phyloP scores from a whole-genome alignment of 2,797 vertebrate species.

The Acanthiza pusilla region DNA sequence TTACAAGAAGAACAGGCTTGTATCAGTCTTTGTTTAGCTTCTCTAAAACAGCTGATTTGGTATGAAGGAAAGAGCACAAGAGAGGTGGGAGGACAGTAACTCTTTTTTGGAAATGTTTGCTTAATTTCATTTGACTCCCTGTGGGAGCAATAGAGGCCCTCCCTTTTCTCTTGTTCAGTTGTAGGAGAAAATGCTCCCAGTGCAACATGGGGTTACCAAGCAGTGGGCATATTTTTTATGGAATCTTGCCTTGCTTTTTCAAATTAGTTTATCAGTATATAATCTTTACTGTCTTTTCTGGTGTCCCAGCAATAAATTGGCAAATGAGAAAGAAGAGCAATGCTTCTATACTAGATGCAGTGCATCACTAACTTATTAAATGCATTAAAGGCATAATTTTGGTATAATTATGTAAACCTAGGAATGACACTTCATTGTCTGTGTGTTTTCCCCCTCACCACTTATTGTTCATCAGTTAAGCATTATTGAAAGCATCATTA shows the following conservation, averaged over 20 bases:
- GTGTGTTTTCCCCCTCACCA: neutral
- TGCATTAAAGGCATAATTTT: rapidly evolving
- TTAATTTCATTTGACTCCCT: neutral
- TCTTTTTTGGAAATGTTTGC: neutral
- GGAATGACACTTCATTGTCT: neutral
- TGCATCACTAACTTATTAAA: neutral
- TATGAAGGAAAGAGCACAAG: neutral
- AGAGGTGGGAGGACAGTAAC: neutral
- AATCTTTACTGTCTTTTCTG: neutral
- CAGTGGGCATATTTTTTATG: neutral
- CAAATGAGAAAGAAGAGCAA: neutral
- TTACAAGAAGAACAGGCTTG: neutral
- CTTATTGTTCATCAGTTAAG: neutral
- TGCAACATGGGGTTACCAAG: neutral
- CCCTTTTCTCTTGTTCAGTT: neutral
- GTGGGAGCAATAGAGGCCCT: neutral
- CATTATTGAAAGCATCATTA: neutral
- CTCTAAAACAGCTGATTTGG: neutral
- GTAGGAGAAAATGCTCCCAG: neutral
- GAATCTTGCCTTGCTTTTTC: neutral
- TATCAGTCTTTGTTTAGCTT: neutral
- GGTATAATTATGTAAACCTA: neutral
- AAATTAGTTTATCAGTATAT: neutral
- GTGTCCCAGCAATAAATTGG: neutral
- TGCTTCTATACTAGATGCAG: rapidly evolving